Evolutionary conservation across 2,888 invertebrate genomes (phyloP), one percentile per base, ranked within the genome.

Genomic region (Panorpa germanica): DNA sequence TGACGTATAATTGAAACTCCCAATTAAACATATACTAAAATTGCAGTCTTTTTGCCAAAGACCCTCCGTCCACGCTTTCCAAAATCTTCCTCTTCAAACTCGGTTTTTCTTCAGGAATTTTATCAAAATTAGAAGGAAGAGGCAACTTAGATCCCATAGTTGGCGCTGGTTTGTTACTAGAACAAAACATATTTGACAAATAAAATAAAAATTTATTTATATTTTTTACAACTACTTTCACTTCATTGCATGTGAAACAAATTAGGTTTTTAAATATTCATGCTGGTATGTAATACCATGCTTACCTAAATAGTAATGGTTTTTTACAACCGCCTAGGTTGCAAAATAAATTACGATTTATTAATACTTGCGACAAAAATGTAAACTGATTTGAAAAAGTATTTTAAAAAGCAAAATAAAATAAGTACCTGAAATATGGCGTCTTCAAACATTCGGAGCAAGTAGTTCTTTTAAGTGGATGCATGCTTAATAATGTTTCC

Each of bases 381-480:
- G 16, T 18, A 35, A 27, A 22, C 6, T 10, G 11, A 31, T 25
- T 7, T 23, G 11, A 11, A 11, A 2, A 6, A 24, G 8, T 19
- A 15, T 23, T 33, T 13, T 17, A 16, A 22, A 25, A 18, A 8
- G 14, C 19, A 8, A 21, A 13, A 11, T 21, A 19, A 5, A 19
- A 7, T 15, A 17, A 7, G 16, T 48, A 66, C 67, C 64, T 70
- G 49, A 95, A 95, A 48, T 86, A 95, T 1, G 78, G 59, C 82
- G 90, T 81, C 46, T 80, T 70, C 22, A 95, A 59, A 2, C 86
- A 85, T 50, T 82, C 70, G 13, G 77, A 70, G 46, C 88, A 83
- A 23, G 74, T 72, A 42, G 77, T 76, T 31, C 96, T 63, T 38
- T 69, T 69, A 4, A 75, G 57, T 1, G 96, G 96, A 59, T 86